Percentiles rank a stretch among this genome's conserved stretches.
phyloP scores from a whole-genome alignment of 2,797 vertebrate species.

The Aphelocoma californica region DNA sequence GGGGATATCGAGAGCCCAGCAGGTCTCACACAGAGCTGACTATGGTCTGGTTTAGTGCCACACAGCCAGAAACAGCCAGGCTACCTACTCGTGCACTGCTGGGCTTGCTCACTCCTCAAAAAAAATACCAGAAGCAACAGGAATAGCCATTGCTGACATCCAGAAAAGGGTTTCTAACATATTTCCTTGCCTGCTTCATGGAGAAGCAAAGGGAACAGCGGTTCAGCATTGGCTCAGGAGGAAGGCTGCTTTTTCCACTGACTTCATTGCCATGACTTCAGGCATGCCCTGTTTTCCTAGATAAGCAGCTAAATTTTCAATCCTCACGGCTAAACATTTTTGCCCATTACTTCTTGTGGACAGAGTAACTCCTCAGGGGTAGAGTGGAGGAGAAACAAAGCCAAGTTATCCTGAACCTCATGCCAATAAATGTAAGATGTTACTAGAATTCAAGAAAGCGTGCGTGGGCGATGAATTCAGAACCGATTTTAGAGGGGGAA shows the following conservation, averaged over 20 bases:
- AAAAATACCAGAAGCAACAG: not conserved
- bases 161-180: not conserved
- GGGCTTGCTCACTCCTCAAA: not conserved
- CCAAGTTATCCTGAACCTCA: not conserved
- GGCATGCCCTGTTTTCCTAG: slow-evolving; percentile 44
- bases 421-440: slow-evolving; percentile 37
- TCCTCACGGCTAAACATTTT: not conserved
- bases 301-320: slow-evolving; percentile 48
- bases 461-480: slow-evolving; percentile 20
- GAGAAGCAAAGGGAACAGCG: not conserved
- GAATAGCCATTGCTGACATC: not conserved
- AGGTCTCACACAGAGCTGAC: not conserved
- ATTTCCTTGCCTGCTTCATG: not conserved
- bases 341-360: not conserved
- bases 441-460: not conserved
- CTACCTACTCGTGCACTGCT: not conserved
- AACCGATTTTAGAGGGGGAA: slow-evolving; percentile 11
- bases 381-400: slow-evolving; percentile 10
- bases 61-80: not conserved
- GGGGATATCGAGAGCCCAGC: not conserved
- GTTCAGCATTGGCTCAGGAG: not conserved
- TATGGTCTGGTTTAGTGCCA: not conserved
- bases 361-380: not conserved
- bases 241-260: not conserved
- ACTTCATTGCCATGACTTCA: slow-evolving; percentile 1